These are phyloP conservation scores for Drosophila lini DNA, from an alignment of 1,140 invertebrate genomes.

Conservation along the genomic window DNA sequence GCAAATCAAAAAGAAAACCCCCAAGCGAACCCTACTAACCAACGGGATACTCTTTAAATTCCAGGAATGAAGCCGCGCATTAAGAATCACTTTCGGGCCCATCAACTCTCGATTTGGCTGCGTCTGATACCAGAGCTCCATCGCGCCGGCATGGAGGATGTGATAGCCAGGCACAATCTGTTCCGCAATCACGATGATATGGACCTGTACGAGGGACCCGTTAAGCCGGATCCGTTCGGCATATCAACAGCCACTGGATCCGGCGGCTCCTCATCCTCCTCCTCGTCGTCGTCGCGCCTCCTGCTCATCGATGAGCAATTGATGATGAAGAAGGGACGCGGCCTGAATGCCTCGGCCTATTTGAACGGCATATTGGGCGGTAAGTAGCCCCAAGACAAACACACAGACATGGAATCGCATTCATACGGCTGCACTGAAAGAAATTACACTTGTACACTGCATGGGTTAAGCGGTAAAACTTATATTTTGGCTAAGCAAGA, in stretches of 20 bases:
- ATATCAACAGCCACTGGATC: conserved; percentile 42
- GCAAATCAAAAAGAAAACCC: background rate
- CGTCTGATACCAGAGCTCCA: conserved; percentile 96
- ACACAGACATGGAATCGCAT: conserved; percentile 14
- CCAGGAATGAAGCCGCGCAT: conserved; percentile 94
- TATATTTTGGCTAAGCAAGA: background rate
- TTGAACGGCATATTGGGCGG: conserved; percentile 80
- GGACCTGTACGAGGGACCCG: conserved; percentile 92
- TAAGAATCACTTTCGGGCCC: conserved; percentile 97
- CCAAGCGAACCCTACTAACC: conserved; percentile 37
- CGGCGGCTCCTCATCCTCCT: conserved; percentile 43
- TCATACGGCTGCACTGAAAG: conserved; percentile 19
- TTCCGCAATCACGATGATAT: conserved; percentile 93
- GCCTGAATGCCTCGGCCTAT: conserved; percentile 69
- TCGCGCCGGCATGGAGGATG: conserved; percentile 93
- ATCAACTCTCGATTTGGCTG: conserved; percentile 97
- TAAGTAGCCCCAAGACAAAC: conserved; percentile 65
- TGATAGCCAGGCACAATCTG: conserved; percentile 92
- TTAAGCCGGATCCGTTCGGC: conserved; percentile 90
- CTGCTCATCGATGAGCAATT: conserved; percentile 82
- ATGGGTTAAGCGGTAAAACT: no score
- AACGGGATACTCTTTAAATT: conserved; percentile 40
- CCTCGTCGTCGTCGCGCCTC: conserved; percentile 84
- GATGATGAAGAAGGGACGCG: conserved; percentile 76
- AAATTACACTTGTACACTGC: background rate